Conservation (phyloP, 2,113 vertebrate genomes). For the Antigone vipio region DNA sequence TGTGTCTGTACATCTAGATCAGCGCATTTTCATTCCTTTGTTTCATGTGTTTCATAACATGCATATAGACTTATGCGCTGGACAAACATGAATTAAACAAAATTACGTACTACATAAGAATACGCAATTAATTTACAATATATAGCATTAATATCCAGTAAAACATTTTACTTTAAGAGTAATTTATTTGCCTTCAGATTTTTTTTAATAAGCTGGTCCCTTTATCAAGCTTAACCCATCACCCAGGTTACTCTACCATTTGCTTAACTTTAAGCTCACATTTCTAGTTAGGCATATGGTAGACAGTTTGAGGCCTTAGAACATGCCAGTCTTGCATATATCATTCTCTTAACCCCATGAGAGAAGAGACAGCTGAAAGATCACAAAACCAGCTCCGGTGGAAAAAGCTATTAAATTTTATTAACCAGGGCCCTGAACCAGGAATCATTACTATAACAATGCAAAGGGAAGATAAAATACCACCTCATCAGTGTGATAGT, state of each 20-base stretch:
- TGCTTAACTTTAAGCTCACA: neutral
- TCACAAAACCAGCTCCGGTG: constrained; percentile 6
- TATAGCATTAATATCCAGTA: neutral
- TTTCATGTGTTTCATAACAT: neutral
- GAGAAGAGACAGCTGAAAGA: neutral
- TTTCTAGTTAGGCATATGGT: neutral
- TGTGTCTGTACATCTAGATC: neutral
- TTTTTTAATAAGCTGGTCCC: neutral
- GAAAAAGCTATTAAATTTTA: constrained; percentile 26
- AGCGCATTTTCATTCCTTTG: neutral
- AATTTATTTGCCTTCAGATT: neutral
- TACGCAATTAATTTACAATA: neutral
- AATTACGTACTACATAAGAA: neutral
- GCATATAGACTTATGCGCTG: neutral
- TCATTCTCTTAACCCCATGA: neutral
- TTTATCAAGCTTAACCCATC: neutral
- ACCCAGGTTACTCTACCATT: neutral
- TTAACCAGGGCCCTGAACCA: constrained; percentile 29
- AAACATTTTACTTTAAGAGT: neutral
- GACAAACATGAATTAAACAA: neutral
- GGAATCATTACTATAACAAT: neutral
- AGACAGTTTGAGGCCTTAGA: neutral
- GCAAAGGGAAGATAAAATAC: constrained; percentile 8
- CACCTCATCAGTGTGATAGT: neutral
- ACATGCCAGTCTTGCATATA: neutral